These are phyloP conservation scores for Tridacna crocea DNA, from an alignment of 2,888 invertebrate genomes.

Conservation along the genomic window DNA sequence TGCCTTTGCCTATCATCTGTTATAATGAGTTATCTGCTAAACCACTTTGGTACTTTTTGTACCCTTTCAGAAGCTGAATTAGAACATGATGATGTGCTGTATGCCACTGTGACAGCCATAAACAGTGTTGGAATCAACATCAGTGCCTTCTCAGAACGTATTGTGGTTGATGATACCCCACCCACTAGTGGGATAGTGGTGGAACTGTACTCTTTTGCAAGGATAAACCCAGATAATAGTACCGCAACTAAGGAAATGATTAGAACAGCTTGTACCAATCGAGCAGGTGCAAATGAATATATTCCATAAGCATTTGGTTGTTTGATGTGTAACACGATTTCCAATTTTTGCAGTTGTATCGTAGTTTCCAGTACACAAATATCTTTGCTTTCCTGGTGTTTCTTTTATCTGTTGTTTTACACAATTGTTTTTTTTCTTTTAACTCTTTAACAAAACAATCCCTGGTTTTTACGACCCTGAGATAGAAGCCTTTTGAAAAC, in stretches of 20 bases:
- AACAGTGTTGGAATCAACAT: slow-evolving; percentile 60
- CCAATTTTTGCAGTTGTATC: too few species aligned
- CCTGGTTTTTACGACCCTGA: too few species aligned
- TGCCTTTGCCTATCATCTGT: too few species aligned
- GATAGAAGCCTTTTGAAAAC: too few species aligned
- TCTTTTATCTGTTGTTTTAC: too few species aligned
- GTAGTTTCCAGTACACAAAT: too few species aligned
- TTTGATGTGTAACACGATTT: background rate
- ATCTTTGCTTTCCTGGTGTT: too few species aligned
- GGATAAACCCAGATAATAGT: slow-evolving; percentile 43
- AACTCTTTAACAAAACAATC: too few species aligned
- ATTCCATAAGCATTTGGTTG: background rate
- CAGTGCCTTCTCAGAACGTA: slow-evolving; percentile 55
- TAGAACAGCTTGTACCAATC: slow-evolving; percentile 51
- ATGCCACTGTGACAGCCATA: slow-evolving; percentile 62
- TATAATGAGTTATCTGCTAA: background rate
- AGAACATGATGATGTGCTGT: slow-evolving; percentile 44
- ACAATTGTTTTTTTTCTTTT: too few species aligned
- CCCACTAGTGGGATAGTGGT: slow-evolving; percentile 62
- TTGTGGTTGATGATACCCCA: slow-evolving; percentile 67
- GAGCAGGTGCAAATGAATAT: slow-evolving; percentile 45
- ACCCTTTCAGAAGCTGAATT: slow-evolving; percentile 35
- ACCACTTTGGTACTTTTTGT: background rate
- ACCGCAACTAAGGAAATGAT: slow-evolving; percentile 51
- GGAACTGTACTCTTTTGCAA: slow-evolving; percentile 54